Percentiles rank a stretch among this genome's conserved stretches.
These are phyloP conservation scores for Hipposideros armiger DNA, from an alignment of 2,113 vertebrate species.

Conservation along the genomic window DNA sequence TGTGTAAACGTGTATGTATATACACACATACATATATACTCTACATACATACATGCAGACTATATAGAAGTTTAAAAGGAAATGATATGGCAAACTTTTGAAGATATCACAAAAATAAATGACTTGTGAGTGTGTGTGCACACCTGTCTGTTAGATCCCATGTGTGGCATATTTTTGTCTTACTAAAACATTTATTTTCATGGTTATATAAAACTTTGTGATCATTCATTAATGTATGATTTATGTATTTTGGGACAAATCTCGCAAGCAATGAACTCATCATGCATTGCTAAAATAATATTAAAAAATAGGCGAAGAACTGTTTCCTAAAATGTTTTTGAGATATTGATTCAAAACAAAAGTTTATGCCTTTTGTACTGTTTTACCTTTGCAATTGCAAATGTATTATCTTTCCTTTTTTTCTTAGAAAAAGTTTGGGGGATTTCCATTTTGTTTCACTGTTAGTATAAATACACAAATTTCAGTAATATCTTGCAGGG, in stretches of 20 bases:
- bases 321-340: slow-evolving; percentile 13
- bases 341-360: slow-evolving; percentile 32
- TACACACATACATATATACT: no score
- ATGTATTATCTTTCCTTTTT: slow-evolving; percentile 74
- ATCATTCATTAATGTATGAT: neutral
- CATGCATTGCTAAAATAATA: neutral
- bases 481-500: slow-evolving; percentile 64
- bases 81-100: slow-evolving; percentile 5
- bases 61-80: slow-evolving; percentile 45
- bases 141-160: neutral
- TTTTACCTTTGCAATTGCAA: slow-evolving; percentile 73
- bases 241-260: neutral
- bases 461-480: slow-evolving; percentile 58
- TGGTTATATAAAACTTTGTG: neutral
- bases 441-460: slow-evolving; percentile 78
- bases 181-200: neutral
- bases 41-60: neutral
- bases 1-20: neutral
- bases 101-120: neutral
- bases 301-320: neutral
- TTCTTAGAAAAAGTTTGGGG: slow-evolving; percentile 67
- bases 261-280: slow-evolving; percentile 15
- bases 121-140: neutral
- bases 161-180: neutral
- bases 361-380: slow-evolving; percentile 63